phyloP scores from a whole-genome alignment of 1,140 invertebrate species.

The Heliconius eleuchia region DNA sequence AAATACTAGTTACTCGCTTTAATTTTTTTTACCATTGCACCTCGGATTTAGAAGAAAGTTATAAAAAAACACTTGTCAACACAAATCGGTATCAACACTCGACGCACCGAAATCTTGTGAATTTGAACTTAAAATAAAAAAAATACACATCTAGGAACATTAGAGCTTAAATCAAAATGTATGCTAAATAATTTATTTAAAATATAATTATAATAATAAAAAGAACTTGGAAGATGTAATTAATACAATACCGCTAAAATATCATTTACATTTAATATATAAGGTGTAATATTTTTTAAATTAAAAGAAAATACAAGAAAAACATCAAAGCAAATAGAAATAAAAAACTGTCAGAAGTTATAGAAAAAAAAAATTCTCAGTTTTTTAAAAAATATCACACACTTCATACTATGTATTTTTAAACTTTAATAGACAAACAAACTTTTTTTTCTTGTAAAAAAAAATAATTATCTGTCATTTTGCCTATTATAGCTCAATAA shows the following conservation, averaged over 20 bases:
- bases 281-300: background rate
- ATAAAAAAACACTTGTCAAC: constrained; percentile 4
- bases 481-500: constrained; percentile 3
- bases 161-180: constrained; percentile 70
- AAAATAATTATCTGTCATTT: background rate
- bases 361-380: background rate
- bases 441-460: constrained; percentile 1
- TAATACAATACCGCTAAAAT: constrained; percentile 27
- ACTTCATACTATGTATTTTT: constrained; percentile 2
- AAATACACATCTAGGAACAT: constrained; percentile 76
- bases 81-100: constrained; percentile 16
- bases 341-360: background rate
- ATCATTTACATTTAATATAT: constrained; percentile 36
- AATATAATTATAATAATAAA: constrained; percentile 24
- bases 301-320: background rate
- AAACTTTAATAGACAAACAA: constrained; percentile 6
- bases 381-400: constrained; percentile 12
- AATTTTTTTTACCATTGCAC: background rate
- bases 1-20: background rate
- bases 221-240: constrained; percentile 54
- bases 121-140: constrained; percentile 53
- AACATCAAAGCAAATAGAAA: background rate
- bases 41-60: background rate
- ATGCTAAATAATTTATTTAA: constrained; percentile 70
- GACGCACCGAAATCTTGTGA: constrained; percentile 43